Evolutionary conservation across 2,797 vertebrate species (phyloP), one percentile per base, ranked within the genome.

Genomic region (Acrocephalus scirpaceus): DNA sequence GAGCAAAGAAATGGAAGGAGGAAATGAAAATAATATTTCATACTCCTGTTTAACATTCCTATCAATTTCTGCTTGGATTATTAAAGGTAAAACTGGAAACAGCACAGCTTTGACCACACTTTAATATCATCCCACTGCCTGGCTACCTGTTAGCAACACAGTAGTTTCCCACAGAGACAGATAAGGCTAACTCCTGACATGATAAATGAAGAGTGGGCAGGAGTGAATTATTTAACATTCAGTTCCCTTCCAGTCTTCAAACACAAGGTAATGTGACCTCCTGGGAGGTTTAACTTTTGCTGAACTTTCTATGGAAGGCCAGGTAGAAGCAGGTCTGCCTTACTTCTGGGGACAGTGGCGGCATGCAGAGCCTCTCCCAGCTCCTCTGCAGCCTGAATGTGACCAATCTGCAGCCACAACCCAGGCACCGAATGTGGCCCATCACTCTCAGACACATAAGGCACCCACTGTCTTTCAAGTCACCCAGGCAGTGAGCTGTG

Each of bases 1-100:
- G 44, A 73, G 56, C 40, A 69, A 61, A 42, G 30, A 48, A 62
- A 40, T 62, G 13, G 30, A 69, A 50, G 58, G 61, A 88, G 62
- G 86, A 92, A 89, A 91, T 90, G 18, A 93, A 95, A 96, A 88
- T 78, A 92, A 53, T 84, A 50, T 86, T 95, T 95, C 76, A 60
- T 62, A 60, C 16, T 88, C 11, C 34, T 90, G 10, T 72, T 89
- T 77, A 86, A 48, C 32, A 60, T 88, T 94, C 21, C 70, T 81
- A 72, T 91, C 94, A 13, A 70, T 88, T 96, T 94, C 23, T 90
- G 27, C 56, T 91, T 64, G 21, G 51, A 56, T 90, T 93, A 83
- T 91, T 86, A 81, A 91, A 86, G 53, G 51, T 62, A 69, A 90
- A 86, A 75, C 30, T 70, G 13, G 53, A 48, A 85, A 72, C 51